These are phyloP conservation scores for Pristis pectinata DNA, from an alignment of 2,797 vertebrate species.

Conservation along the genomic window DNA sequence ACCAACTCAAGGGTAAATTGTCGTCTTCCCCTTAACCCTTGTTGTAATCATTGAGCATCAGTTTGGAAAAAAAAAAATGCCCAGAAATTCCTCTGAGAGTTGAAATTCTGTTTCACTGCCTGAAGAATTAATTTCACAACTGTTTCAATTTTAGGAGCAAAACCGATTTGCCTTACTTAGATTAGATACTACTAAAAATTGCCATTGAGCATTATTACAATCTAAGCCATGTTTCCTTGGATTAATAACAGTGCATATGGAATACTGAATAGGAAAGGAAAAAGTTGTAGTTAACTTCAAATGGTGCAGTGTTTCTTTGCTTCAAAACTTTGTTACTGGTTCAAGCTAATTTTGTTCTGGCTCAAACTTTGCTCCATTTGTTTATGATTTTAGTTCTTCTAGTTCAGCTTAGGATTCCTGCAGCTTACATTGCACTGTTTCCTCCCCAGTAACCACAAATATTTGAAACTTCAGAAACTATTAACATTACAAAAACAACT, in stretches of 20 bases:
- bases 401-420: background rate
- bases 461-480: no score
- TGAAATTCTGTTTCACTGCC: background rate
- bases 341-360: background rate
- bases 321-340: background rate
- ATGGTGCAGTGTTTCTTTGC: background rate
- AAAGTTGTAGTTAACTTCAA: background rate
- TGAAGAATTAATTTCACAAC: background rate
- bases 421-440: background rate
- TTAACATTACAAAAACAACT: background rate
- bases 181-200: background rate
- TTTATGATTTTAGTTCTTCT: background rate
- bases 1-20: background rate
- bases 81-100: no score
- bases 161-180: background rate
- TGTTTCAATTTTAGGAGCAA: background rate
- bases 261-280: background rate
- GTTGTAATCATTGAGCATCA: background rate
- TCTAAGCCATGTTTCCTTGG: background rate
- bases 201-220: background rate
- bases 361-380: background rate
- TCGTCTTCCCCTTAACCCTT: background rate
- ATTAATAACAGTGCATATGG: background rate
- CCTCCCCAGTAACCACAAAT: background rate
- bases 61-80: background rate